Evolutionary conservation across 2,888 invertebrate species (phyloP), one percentile per base, ranked within the genome.

Genomic region (Volucella zonaria): DNA sequence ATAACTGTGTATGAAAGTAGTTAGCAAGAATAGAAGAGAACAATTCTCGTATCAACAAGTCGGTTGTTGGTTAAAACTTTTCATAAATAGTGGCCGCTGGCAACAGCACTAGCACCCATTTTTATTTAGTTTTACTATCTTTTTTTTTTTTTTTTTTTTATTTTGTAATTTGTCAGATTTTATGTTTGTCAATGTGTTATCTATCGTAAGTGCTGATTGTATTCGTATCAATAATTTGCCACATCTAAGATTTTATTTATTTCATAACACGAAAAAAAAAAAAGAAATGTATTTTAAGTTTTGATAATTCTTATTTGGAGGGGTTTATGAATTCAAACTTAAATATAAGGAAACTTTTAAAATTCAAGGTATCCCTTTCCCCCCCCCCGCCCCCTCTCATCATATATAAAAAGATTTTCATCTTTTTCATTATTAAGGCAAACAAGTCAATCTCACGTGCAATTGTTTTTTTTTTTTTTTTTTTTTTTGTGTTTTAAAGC

Each of bases 1-100:
- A 64, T 40, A 47, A 40, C 31, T 54, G 18, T 45, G 18, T 62
- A 62, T 45, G 62, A 54, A 43, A 66, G 74, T 59, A 59, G 75
- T 49, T 75, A 67, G 40, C n/a, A 74, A 31, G 40, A 31, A 58
- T 56, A 15, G 54, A 43, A 15, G 12, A 49, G 42, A 52, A 51
- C 54, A 62, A 45, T 9, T 45, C 43, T 45, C 54, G 23, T n/a
- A 10, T 15, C 23, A n/a, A 38, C 56, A 40, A 8, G 8, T 52
- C 31, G 52, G 18, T 51, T 67, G 8, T n/a, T 54, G 52, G 51
- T 38, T 66, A 11, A 15, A 12, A 15, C 15, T 15, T 56, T 68
- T 43, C 56, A 31, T 31, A 31, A 31, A 31, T 31, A 31, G 31
- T 18, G 68, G 68, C 38, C 68, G 68, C 68, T 70, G 58, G 42